phyloP scores from a whole-genome alignment of 2,888 invertebrate genomes.

The Ennomos fuscantarius region DNA sequence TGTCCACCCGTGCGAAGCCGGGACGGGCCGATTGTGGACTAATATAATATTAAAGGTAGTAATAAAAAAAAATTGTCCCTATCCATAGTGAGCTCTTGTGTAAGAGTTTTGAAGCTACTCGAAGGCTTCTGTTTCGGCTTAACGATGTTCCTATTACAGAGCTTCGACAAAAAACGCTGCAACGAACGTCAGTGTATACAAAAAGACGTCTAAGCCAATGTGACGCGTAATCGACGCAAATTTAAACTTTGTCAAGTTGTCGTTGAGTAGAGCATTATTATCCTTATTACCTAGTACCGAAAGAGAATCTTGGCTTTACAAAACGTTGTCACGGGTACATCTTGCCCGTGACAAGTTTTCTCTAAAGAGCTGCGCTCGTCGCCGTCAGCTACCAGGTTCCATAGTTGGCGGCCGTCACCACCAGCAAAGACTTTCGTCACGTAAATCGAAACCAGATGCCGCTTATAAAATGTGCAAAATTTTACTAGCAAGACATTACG shows the following conservation, averaged over 20 bases:
- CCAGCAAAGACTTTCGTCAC: conserved; percentile 53
- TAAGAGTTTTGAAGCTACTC: too few relatives aligned
- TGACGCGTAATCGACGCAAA: conserved; percentile 53
- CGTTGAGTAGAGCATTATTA: conserved; percentile 30
- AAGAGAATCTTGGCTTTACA: conserved; percentile 28
- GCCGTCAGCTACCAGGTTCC: conserved; percentile 54
- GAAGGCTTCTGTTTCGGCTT: too few relatives aligned
- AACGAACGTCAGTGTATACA: conserved; percentile 51
- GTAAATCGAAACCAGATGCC: conserved; percentile 38
- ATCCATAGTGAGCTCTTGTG: too few relatives aligned
- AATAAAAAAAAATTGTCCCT: too few relatives aligned
- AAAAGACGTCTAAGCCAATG: conserved; percentile 52
- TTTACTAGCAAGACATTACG: conserved; percentile 14
- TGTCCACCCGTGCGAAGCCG: too few relatives aligned
- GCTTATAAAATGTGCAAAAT: conserved; percentile 40
- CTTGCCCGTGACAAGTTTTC: too few relatives aligned
- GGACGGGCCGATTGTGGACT: too few relatives aligned
- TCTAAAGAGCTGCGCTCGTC: conserved; percentile 45
- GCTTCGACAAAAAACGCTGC: conserved; percentile 16
- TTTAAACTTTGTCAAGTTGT: conserved; percentile 36
- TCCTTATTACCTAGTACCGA: conserved; percentile 38
- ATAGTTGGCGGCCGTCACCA: conserved; percentile 48
- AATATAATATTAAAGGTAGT: too few relatives aligned
- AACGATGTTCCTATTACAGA: not conserved
- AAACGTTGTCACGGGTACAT: conserved; percentile 25